phyloP scores from a whole-genome alignment of 2,888 invertebrate genomes.

The Eretmocerus hayati region DNA sequence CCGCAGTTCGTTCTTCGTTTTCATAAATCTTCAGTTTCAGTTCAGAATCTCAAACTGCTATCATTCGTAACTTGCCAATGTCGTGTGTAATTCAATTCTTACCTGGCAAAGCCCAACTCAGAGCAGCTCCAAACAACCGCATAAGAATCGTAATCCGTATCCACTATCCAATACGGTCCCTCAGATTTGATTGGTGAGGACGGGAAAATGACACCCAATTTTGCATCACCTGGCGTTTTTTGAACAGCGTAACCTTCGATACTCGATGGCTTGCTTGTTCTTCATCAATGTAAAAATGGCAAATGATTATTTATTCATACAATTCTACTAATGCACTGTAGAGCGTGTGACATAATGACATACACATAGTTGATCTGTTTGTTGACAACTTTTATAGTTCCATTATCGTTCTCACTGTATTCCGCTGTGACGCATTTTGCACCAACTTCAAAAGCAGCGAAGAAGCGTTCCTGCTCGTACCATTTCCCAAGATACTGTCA shows the following conservation, averaged over 20 bases:
- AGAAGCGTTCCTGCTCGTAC: slow-evolving; percentile 73
- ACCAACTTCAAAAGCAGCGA: slow-evolving; percentile 66
- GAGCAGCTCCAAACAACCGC: slow-evolving; percentile 59
- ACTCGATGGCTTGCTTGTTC: slow-evolving; percentile 52
- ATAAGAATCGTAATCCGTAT: slow-evolving; percentile 58
- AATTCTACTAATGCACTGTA: neutral
- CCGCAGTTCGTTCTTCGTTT: too few relatives aligned
- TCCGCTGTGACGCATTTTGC: slow-evolving; percentile 68
- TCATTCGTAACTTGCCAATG: too few relatives aligned
- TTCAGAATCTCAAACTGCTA: too few relatives aligned
- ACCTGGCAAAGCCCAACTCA: slow-evolving; percentile 52
- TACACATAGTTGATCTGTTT: slow-evolving; percentile 47
- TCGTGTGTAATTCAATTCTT: too few relatives aligned
- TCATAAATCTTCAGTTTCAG: too few relatives aligned
- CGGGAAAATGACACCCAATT: slow-evolving; percentile 58
- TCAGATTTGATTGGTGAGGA: slow-evolving; percentile 54
- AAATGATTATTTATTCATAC: neutral
- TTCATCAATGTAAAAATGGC: slow-evolving; percentile 29
- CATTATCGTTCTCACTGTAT: slow-evolving; percentile 51
- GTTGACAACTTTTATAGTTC: slow-evolving; percentile 46
- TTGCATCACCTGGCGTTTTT: slow-evolving; percentile 53
- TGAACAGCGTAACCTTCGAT: slow-evolving; percentile 55
- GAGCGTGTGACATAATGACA: slow-evolving; percentile 32
- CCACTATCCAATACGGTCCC: slow-evolving; percentile 59
- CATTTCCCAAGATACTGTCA: slow-evolving; percentile 68